Base-by-base conservation (phyloP, 1,140 invertebrate genomes). In the Eupeodes corollae region DNA sequence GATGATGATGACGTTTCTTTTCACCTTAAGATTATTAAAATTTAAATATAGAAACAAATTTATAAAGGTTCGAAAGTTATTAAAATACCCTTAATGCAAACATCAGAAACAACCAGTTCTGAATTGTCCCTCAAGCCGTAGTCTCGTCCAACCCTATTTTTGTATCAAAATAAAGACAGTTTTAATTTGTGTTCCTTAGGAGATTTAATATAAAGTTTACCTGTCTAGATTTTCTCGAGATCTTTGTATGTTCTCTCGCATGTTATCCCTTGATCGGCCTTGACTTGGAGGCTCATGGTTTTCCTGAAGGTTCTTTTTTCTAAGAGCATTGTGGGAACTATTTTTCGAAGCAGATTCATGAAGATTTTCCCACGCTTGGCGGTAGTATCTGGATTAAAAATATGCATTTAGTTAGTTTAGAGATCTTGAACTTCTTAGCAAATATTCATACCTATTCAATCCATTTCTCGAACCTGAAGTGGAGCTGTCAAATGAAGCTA, bases 351-450 rank as follows among this genome's bases (percentile, higher is more conserved):
- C 76, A 13, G 84, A 83, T 68, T 90, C 85, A 61, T 91, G 87
- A 5, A 93, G 74, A 64, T 92, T 91, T 59, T 91, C 88, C 90
- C 90, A 93, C 5, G 89, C 89, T 65, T 89, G 83, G 14, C 87
- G 77, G 70, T 93, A 93, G 58, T 83, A 84, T 50, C 66, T 67
- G 15, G 3, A 52, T 50, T 13, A 32, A 8, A 32, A 15, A 34
- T 12, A 16, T 41, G 40, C 3, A 26, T n/a, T 31, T 12, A n/a
- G 11, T 32, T 38, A 15, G 10, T 32, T 41, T 35, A 47, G 15
- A 26, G 8, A 44, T 19, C 9, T 15, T 21, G 26, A 34, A 14
- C 15, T 19, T 39, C 15, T 33, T 16, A 26, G 21, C 3, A 3
- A 26, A 26, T 26, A 26, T 13, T 46, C 54, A 14, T 74, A 80